Base-by-base conservation (phyloP, 2,797 vertebrate species). In the Odontamblyopus lacepedii region DNA sequence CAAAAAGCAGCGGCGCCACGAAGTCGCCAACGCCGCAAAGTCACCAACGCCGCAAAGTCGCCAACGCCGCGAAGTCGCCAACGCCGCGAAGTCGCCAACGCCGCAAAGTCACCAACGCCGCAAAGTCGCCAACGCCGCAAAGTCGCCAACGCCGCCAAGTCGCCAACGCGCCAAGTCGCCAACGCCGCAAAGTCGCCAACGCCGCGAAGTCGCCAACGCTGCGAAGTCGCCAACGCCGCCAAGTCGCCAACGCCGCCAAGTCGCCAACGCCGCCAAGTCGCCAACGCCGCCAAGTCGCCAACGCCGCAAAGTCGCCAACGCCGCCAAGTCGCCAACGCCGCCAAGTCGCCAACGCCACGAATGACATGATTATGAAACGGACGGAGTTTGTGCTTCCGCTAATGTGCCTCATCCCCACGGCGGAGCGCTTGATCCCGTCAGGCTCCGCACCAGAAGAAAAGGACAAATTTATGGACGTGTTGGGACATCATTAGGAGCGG, bases 391-490 rank as follows among this genome's bases (percentile, higher is more conserved):
- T 63, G 75, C 62, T 69, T 66, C 19, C 51, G 73, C 82, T 89
- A 82, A 85, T 84, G 83, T 78, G 3, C 76, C 69, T 26, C 62
- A 55, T 76, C 70, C 85, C 79, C 86, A 79, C 3, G 78, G 78
- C 53, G 77, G 53, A 77, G 57, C 76, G 5, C 81, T 87, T 88
- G 83, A 85, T 90, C 83, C 81, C 80, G 90, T 90, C 89, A 84
- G 83, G 91, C 84, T 86, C 74, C 85, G 84, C 79, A 89, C 81
- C 72, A 6, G 64, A 78, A 78, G 84, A 85, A 82, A 67, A 84
- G 78, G 83, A 92, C 86, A 92, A 90, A 91, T 93, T 87, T 87
- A 87, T 89, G 87, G 89, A 86, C 35, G 83, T 77, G 86, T 78
- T 66, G 87, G 90, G 90, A 92, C 88, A 79, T 93, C 86, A 88